Conservation (phyloP, 23 tunicate species). For the Clavelina lepadiformis region DNA sequence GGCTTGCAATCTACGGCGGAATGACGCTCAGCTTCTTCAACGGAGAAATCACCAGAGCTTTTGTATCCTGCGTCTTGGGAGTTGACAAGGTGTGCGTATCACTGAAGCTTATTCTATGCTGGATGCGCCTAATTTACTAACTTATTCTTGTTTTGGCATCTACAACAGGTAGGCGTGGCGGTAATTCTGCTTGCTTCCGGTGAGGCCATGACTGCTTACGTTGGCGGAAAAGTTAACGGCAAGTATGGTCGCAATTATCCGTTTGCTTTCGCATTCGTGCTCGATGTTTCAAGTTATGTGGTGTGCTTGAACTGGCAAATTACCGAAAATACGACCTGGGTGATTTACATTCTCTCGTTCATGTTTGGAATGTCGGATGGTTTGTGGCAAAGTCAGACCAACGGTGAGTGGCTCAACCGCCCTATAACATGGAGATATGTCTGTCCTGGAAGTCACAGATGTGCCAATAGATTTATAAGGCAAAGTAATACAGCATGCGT, state of each 20-base stretch:
- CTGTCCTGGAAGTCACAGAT: no score
- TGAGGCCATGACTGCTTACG: neutral
- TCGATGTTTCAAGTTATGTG: conserved; percentile 15
- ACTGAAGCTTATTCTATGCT: no score
- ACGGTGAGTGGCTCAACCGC: no score
- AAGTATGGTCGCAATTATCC: conserved; percentile 10
- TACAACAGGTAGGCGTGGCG: conserved; percentile 7
- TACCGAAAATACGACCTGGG: neutral
- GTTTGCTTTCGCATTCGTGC: neutral
- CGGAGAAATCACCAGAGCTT: conserved; percentile 29
- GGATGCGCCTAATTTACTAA: no score
- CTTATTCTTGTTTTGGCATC: no score
- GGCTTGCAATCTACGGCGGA: conserved; percentile 33
- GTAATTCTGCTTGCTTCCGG: conserved; percentile 1
- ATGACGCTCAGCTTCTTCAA: conserved; percentile 10
- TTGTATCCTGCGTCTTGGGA: conserved; percentile 27
- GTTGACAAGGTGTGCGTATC: no score
- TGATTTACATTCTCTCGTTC: conserved; percentile 4
- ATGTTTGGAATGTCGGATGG: conserved; percentile 1
- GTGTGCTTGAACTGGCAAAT: conserved; percentile 7
- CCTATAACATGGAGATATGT: no score
- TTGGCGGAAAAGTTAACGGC: conserved; percentile 1
- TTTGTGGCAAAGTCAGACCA: conserved; percentile 9
- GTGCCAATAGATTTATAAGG: no score
- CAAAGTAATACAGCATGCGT: no score